Evolutionary conservation across 1,140 invertebrate species (phyloP).

Genomic region (Pantala flavescens): DNA sequence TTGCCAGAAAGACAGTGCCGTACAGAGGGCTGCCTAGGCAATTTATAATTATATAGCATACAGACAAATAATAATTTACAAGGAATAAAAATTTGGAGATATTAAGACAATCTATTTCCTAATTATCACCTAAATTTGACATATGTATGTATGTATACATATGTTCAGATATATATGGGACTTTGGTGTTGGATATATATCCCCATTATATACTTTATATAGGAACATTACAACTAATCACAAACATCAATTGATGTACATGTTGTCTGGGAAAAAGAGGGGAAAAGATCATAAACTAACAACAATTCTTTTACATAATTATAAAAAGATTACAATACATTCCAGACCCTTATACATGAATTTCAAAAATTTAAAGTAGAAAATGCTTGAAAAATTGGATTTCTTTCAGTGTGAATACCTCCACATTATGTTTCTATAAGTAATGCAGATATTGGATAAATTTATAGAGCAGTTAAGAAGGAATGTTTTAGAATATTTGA

Average conservation of each 20-base stretch:
- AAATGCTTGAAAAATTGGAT: too few species aligned
- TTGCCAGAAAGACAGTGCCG: too few species aligned
- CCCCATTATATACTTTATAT: background rate
- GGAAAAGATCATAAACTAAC: background rate
- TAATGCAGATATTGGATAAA: too few species aligned
- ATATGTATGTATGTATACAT: too few species aligned
- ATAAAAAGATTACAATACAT: background rate
- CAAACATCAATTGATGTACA: conserved; percentile 2
- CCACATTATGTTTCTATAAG: too few species aligned
- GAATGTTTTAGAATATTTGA: background rate
- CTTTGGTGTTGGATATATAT: background rate
- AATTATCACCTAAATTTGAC: background rate
- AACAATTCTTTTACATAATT: background rate
- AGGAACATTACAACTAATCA: conserved; percentile 7
- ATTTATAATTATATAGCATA: background rate
- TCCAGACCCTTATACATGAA: too few species aligned
- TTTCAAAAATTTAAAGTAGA: too few species aligned
- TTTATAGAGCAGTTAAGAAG: background rate
- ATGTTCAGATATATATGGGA: background rate
- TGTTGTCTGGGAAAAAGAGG: background rate
- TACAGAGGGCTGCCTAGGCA: too few species aligned
- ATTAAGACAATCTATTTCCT: background rate
- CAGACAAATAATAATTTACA: background rate
- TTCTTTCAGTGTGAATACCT: too few species aligned
- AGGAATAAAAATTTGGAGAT: background rate